Conservation (phyloP, 2,113 vertebrate genomes). For the Ceyx margarethae region DNA sequence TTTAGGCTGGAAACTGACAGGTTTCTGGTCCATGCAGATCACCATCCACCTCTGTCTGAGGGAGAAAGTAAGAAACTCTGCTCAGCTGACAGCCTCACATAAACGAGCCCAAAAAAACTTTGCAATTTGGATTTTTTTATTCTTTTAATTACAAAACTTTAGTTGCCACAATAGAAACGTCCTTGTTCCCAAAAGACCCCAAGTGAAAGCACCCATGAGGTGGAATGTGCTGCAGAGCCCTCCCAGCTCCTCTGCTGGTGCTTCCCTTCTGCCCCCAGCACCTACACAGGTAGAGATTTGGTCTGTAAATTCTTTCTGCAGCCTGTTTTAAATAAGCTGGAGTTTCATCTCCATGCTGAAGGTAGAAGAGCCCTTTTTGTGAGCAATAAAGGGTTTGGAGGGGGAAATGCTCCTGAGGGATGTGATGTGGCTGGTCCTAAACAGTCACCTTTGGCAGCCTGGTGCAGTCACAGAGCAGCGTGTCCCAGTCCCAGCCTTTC, state of each 20-base stretch:
- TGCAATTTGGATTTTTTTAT: neutral
- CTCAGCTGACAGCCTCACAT: neutral
- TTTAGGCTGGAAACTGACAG: neutral
- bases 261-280: neutral
- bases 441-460: neutral
- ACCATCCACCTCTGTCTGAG: neutral
- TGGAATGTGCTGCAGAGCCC: neutral
- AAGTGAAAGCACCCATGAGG: neutral
- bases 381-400: neutral
- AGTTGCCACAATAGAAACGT: neutral
- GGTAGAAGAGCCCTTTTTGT: neutral
- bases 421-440: neutral
- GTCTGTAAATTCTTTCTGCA: neutral
- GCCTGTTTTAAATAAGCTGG: neutral
- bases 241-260: neutral
- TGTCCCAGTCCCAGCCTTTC: slow-evolving; percentile 34
- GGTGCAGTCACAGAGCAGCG: rapidly evolving
- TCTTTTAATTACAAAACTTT: neutral
- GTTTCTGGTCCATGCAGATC: neutral
- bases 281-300: rapidly evolving
- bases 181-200: rapidly evolving
- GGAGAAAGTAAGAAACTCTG: neutral
- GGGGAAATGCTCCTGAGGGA: neutral
- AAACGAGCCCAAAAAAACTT: neutral
- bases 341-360: neutral